Percentiles rank a stretch among this genome's conserved stretches.
Evolutionary conservation across 2,113 vertebrate genomes (phyloP).

Genomic region (Brachypodius melanocephalos): DNA sequence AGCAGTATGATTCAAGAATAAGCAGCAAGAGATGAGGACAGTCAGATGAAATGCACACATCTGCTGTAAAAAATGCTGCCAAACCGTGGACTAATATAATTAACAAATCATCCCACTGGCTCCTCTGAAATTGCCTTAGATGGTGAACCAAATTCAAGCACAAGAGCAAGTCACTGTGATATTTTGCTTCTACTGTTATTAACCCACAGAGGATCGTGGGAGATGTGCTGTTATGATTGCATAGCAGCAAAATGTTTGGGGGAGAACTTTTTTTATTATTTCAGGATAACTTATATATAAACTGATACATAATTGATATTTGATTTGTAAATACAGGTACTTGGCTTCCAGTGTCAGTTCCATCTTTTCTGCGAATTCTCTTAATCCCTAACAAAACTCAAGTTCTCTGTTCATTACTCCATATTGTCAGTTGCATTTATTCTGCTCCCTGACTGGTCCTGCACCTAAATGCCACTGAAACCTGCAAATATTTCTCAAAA

Average conservation of each 20-base stretch:
- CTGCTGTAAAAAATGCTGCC: not conserved
- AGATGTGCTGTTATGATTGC: not conserved
- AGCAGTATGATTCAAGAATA: not conserved
- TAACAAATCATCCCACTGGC: not conserved
- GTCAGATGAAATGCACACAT: not conserved
- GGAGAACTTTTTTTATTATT: not conserved
- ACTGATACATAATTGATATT: not conserved
- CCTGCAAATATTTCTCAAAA: not conserved
- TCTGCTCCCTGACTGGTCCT: not conserved
- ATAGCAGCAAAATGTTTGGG: not conserved
- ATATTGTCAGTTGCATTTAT: not conserved
- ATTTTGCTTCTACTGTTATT: not conserved
- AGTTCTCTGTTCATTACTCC: not conserved
- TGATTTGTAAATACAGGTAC: not conserved
- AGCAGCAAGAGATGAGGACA: not conserved
- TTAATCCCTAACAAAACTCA: not conserved
- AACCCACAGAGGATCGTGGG: not conserved
- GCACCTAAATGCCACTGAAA: not conserved
- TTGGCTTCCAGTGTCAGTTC: not conserved
- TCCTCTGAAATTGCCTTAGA: constrained; percentile 25
- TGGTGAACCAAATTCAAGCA: not conserved
- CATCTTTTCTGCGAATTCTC: not conserved
- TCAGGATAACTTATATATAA: not conserved
- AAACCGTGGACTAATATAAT: not conserved
- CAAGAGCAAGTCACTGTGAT: not conserved